phyloP scores from a whole-genome alignment of 1,140 invertebrate species.

The Venturia canescens region DNA sequence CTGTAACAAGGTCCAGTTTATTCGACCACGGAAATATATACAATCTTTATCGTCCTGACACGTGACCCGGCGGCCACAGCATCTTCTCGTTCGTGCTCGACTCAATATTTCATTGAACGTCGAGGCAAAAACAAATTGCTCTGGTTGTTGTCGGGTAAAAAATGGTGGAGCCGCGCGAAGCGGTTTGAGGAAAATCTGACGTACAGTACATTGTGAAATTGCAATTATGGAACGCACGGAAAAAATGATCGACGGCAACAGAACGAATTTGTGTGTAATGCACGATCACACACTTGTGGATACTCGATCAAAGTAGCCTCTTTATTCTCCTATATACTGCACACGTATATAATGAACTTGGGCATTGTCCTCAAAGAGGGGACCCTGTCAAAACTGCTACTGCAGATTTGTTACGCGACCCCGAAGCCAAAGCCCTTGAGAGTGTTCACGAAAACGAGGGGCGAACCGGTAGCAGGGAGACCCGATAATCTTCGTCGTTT shows the following conservation, averaged over 20 bases:
- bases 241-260: constrained; percentile 21
- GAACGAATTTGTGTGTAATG: constrained; percentile 67
- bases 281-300: constrained; percentile 64
- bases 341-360: constrained; percentile 8
- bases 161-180: too few relatives aligned
- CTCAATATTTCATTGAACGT: background rate
- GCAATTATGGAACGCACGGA: constrained; percentile 32
- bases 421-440: constrained; percentile 1
- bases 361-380: constrained; percentile 64
- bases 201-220: too few relatives aligned
- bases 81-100: background rate
- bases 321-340: background rate
- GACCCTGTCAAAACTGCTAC: constrained; percentile 71
- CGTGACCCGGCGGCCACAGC: background rate
- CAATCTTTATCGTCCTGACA: background rate
- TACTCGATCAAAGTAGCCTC: constrained; percentile 32
- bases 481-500: constrained; percentile 45
- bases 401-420: constrained; percentile 70
- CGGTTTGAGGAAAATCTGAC: too few relatives aligned
- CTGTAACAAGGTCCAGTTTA: background rate
- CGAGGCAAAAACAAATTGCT: background rate
- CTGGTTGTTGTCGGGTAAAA: too few relatives aligned
- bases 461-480: constrained; percentile 18
- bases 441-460: constrained; percentile 24
- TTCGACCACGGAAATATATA: background rate